Percentiles rank a stretch among this genome's conserved stretches.
Conservation (phyloP, 1,140 invertebrate species). For the Lethrus apterus region DNA sequence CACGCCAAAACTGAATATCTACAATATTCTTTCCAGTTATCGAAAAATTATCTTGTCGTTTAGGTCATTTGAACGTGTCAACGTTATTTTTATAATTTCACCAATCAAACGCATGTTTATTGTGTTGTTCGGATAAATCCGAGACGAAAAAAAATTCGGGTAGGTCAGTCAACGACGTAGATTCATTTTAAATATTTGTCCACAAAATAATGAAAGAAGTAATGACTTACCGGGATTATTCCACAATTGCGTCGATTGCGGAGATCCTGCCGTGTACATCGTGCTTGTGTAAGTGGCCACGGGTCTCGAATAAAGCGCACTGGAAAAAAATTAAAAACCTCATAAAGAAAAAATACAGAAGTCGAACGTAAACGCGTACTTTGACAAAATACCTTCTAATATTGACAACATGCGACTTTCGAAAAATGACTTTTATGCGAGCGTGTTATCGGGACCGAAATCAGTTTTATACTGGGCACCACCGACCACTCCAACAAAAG, state of each 20-base stretch:
- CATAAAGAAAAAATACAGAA: background rate
- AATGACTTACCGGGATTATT: slow-evolving; percentile 3
- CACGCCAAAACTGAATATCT: too few relatives aligned
- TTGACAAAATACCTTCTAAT: background rate
- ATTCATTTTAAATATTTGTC: too few relatives aligned
- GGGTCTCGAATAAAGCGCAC: background rate
- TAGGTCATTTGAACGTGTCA: too few relatives aligned
- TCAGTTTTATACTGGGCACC: background rate
- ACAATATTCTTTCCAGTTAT: too few relatives aligned
- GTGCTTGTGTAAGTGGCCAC: background rate
- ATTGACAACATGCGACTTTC: background rate
- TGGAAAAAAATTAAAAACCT: slow-evolving; percentile 2
- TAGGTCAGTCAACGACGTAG: too few relatives aligned
- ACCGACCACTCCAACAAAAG: too few relatives aligned
- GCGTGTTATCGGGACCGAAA: background rate
- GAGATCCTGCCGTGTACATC: slow-evolving; percentile 4
- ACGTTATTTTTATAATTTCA: too few relatives aligned
- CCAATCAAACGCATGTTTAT: too few relatives aligned
- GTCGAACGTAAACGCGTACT: background rate
- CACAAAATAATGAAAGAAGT: too few relatives aligned
- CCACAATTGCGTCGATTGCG: slow-evolving; percentile 1
- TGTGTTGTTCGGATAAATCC: too few relatives aligned
- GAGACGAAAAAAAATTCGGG: too few relatives aligned
- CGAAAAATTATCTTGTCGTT: too few relatives aligned
- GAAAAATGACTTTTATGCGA: background rate